Evolutionary conservation across 2,113 vertebrate genomes (phyloP).

Genomic region (Sciurus niger): DNA sequence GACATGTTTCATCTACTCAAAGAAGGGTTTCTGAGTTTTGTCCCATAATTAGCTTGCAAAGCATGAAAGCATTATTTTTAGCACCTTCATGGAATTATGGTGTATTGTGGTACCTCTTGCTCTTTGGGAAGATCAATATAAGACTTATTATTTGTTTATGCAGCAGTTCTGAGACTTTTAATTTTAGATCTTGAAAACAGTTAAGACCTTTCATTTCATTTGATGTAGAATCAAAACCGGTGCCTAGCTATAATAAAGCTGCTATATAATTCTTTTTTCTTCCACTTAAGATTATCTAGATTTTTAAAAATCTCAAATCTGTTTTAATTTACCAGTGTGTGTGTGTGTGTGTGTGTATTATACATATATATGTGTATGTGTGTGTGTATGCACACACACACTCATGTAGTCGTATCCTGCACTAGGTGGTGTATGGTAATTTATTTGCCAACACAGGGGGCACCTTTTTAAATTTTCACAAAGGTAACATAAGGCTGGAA

Average conservation of each 20-base stretch:
- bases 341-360: too few species aligned
- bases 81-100: not conserved
- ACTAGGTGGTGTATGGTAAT: not conserved
- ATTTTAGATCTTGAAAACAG: not conserved
- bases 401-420: not conserved
- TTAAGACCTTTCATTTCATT: slow-evolving; percentile 21
- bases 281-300: not conserved
- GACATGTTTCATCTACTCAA: not conserved
- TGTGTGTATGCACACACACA: too few species aligned
- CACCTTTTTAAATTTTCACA: not conserved
- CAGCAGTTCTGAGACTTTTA: slow-evolving; percentile 34
- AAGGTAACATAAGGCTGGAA: not conserved
- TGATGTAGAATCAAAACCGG: not conserved
- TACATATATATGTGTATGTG: too few species aligned
- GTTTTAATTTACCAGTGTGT: not conserved
- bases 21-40: not conserved
- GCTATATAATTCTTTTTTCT: not conserved
- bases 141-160: not conserved
- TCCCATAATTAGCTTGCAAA: slow-evolving; percentile 32
- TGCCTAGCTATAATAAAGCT: not conserved
- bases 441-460: not conserved
- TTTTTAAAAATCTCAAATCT: not conserved
- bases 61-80: slow-evolving; percentile 56
- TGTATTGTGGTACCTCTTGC: not conserved
- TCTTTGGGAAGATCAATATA: not conserved